Conservation (phyloP, 2,888 invertebrate genomes). For the Napeogenes inachia region DNA sequence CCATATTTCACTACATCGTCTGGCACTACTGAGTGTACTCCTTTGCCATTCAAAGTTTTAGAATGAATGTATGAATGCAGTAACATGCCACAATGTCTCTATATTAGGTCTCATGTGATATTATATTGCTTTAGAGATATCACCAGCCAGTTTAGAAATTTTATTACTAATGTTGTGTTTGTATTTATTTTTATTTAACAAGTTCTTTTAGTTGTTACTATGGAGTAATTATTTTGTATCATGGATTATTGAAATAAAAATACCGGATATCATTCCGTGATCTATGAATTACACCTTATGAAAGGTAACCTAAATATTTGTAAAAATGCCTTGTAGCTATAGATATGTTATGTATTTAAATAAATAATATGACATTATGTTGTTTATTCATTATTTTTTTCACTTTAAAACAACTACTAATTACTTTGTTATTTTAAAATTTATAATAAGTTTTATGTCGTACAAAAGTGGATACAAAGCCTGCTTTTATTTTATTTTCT, state of each 20-base stretch:
- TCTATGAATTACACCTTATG: slow-evolving; percentile 36
- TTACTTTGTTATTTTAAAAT: too few relatives aligned
- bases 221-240: slow-evolving; percentile 15
- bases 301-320: slow-evolving; percentile 41
- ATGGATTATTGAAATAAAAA: slow-evolving; percentile 5
- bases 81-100: background rate
- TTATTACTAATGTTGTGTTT: slow-evolving; percentile 9
- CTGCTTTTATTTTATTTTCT: too few relatives aligned
- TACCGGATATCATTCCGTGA: background rate
- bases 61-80: slow-evolving; percentile 42
- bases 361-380: slow-evolving; percentile 11
- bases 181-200: slow-evolving; percentile 16
- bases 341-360: slow-evolving; percentile 49
- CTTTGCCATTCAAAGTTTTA: slow-evolving; percentile 64
- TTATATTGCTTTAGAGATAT: slow-evolving; percentile 8
- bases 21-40: slow-evolving; percentile 49
- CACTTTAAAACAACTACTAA: too few relatives aligned
- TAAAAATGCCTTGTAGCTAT: slow-evolving; percentile 51
- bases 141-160: background rate
- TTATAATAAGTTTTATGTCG: too few relatives aligned
- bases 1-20: slow-evolving; percentile 54
- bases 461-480: too few relatives aligned
- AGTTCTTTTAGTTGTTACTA: slow-evolving; percentile 13
- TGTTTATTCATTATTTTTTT: background rate
- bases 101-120: slow-evolving; percentile 10